Conservation (phyloP, 2,888 invertebrate genomes). For the Dromius quadrimaculatus region DNA sequence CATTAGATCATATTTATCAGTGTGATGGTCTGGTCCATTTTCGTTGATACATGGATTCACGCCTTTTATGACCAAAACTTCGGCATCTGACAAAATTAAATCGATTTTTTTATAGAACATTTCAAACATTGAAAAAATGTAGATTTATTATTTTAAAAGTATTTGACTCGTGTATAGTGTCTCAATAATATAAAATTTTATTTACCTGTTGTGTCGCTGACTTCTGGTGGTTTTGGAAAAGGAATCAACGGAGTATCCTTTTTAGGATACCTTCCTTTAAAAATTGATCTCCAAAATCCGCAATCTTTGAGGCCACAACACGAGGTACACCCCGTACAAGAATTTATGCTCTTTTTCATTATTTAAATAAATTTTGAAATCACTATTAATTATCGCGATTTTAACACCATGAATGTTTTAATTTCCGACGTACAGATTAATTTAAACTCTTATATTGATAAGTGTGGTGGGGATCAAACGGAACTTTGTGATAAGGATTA, state of each 20-base stretch:
- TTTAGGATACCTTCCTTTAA: constrained; percentile 60
- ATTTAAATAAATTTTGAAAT: background rate
- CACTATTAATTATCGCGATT: background rate
- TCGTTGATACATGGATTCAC: constrained; percentile 77
- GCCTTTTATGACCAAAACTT: constrained; percentile 74
- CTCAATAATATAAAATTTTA: background rate
- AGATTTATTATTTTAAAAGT: background rate
- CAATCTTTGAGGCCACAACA: constrained; percentile 59
- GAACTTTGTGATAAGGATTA: background rate
- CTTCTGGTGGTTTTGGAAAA: constrained; percentile 62
- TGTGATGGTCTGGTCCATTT: constrained; percentile 80
- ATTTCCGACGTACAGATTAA: too few species aligned
- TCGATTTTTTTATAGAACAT: background rate
- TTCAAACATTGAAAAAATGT: background rate
- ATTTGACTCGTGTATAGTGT: background rate
- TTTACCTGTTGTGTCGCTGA: constrained; percentile 56
- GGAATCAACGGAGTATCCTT: constrained; percentile 60
- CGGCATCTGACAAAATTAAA: too few species aligned
- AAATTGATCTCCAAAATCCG: constrained; percentile 63
- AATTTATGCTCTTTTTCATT: background rate
- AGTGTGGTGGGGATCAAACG: too few species aligned
- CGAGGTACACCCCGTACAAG: constrained; percentile 4
- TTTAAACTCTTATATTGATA: too few species aligned
- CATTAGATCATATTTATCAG: constrained; percentile 79
- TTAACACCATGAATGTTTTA: background rate